These are phyloP conservation scores for Lasiommata megera DNA, from an alignment of 2,888 invertebrate species.

Conservation along the genomic window DNA sequence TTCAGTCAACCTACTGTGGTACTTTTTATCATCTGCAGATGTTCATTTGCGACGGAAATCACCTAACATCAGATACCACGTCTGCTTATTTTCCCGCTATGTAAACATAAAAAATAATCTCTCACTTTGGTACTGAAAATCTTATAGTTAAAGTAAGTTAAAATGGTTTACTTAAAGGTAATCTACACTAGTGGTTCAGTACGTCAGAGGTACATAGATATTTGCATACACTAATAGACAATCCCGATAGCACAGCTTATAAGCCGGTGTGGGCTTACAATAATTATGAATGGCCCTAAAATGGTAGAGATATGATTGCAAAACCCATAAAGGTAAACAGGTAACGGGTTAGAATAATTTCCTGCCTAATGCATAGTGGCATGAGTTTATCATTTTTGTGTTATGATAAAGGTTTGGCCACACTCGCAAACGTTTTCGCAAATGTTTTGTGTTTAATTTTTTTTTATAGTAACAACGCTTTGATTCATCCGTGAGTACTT, in stretches of 20 bases:
- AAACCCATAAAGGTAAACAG: constrained; percentile 3
- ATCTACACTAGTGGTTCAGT: background rate
- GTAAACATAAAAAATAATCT: too few species aligned
- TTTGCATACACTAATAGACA: background rate
- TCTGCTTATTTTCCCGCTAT: background rate
- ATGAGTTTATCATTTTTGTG: constrained; percentile 5
- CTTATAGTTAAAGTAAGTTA: background rate
- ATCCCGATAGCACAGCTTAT: constrained; percentile 5
- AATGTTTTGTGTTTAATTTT: too few species aligned
- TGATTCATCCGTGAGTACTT: too few species aligned
- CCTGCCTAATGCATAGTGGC: constrained; percentile 2
- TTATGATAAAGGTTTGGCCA: background rate
- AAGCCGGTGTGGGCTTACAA: constrained; percentile 7
- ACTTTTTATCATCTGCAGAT: too few species aligned
- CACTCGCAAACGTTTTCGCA: too few species aligned
- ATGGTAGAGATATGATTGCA: constrained; percentile 10
- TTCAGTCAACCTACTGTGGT: too few species aligned
- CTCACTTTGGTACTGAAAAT: too few species aligned
- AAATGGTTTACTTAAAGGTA: background rate
- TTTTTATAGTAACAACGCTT: too few species aligned
- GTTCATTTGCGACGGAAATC: too few species aligned
- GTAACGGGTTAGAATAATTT: constrained; percentile 1
- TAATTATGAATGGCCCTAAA: constrained; percentile 8
- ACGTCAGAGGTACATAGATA: background rate
- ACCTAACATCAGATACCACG: too few species aligned